A percentile compares a stretch with the other conserved stretches of the same genome.
phyloP scores from a whole-genome alignment of 2,797 vertebrate genomes.

The Fistularia commersonii region DNA sequence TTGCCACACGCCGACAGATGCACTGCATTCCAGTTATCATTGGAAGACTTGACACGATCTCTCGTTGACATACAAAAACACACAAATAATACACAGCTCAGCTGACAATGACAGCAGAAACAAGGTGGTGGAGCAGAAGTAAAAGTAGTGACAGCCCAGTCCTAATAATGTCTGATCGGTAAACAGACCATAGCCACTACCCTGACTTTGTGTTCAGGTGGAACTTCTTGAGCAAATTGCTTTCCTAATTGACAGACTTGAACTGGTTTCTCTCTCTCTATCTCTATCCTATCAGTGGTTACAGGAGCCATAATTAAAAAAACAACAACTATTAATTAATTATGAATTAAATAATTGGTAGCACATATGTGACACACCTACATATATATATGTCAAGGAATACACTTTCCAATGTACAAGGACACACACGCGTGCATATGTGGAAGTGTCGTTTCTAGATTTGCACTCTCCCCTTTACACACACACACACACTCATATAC shows the following conservation, averaged over 20 bases:
- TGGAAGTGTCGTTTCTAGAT: background rate
- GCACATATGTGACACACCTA: slow-evolving; percentile 1
- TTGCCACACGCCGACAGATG: slow-evolving; percentile 34
- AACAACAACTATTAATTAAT: slow-evolving; percentile 61
- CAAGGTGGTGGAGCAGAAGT: slow-evolving; percentile 19
- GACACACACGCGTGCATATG: background rate
- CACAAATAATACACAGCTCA: background rate
- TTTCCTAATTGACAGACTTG: slow-evolving; percentile 79
- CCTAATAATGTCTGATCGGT: slow-evolving; percentile 63
- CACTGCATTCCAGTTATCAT: slow-evolving; percentile 30
- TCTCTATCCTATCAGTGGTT: slow-evolving; percentile 40
- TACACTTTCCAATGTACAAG: background rate
- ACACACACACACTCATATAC: background rate
- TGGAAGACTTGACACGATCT: slow-evolving; percentile 28
- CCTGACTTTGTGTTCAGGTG: slow-evolving; percentile 67
- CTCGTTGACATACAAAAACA: slow-evolving; percentile 1
- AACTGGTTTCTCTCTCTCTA: slow-evolving; percentile 42
- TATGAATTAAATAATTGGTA: slow-evolving; percentile 73
- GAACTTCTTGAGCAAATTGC: slow-evolving; percentile 71
- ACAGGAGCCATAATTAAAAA: slow-evolving; percentile 36
- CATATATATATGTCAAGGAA: background rate
- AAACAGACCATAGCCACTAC: slow-evolving; percentile 63
- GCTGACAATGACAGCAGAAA: slow-evolving; percentile 15
- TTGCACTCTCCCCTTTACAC: background rate
- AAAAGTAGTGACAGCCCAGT: slow-evolving; percentile 44